Evolutionary conservation across 2,888 invertebrate genomes (phyloP), one percentile per base, ranked within the genome.

Genomic region (Masnerella sp.): DNA sequence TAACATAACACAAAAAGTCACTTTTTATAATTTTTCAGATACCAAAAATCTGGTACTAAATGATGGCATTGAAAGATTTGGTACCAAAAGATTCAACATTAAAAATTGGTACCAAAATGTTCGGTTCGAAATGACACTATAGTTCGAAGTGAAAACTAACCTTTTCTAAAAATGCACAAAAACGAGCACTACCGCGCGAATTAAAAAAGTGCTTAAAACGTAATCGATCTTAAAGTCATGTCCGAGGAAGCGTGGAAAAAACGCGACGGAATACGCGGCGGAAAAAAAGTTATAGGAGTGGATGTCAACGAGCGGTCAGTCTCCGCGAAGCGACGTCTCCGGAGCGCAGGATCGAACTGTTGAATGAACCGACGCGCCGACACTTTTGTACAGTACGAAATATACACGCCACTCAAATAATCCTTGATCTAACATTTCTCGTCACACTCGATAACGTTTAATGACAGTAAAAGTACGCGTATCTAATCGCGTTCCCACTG

Each of bases 381-480:
- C 56, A 54, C 62, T 65, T 71, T 71, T 52, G 64, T 71, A 71
- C 71, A 38, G 43, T 59, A 64, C 56, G 52, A 64, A 71, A 64
- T 64, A 64, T 64, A 71, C 58, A 54, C 65, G 65, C 58, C 71
- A 65, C 51, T 62, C 56, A 70, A 70, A 70, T 70, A 70, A 70
- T 70, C 70, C 70, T 62, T 70, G 70, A 64, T 70, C 70, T 64
- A 64, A 70, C 70, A 70, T 70, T 70, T 64, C 56, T 58, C 70
- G 62, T 64, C 70, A 64, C 70, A 64, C 49, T 70, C 62, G 70
- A 70, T 70, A 70, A 70, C 70, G 45, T 47, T 70, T 70, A 49
- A 49, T 47, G 70, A 70, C 62, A 56, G 70, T 70, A 70, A 70
- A 70, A 70, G 70, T 62, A 70, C 69, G 15, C 61, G 62, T 70